Conservation (phyloP, 2,888 invertebrate genomes). For the Drosophila sordidapex region DNA sequence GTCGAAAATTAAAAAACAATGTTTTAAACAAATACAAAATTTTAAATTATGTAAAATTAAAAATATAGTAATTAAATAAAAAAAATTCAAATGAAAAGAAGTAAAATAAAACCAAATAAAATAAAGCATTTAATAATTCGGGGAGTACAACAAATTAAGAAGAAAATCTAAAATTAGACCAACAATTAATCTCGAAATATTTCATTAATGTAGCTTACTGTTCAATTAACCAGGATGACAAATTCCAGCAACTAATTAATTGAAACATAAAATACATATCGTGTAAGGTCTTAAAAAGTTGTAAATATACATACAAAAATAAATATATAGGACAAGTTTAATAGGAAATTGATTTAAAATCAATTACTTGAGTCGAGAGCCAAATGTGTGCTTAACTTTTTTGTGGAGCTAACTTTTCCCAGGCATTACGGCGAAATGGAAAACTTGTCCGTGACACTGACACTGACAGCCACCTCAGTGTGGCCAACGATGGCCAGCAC, state of each 20-base stretch:
- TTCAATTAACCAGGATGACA: not conserved
- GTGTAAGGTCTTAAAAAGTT: not conserved
- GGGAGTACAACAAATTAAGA: not conserved
- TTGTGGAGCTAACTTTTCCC: slow-evolving; percentile 58
- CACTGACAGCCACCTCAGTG: slow-evolving; percentile 64
- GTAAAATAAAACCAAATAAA: not conserved
- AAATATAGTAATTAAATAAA: not conserved
- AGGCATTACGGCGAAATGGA: slow-evolving; percentile 47
- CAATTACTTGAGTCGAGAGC: slow-evolving; percentile 36
- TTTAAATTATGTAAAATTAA: not conserved
- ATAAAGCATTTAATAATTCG: not conserved
- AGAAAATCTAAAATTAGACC: not conserved
- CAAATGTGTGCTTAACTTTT: slow-evolving; percentile 41
- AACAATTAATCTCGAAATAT: not conserved
- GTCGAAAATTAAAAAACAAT: not conserved
- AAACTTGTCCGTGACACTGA: slow-evolving; percentile 64
- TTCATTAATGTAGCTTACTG: not conserved
- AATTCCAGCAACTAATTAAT: not conserved
- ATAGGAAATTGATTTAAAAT: slow-evolving; percentile 1
- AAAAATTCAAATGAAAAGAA: not conserved
- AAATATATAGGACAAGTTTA: not conserved
- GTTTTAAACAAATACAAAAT: no score
- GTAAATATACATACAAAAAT: not conserved
- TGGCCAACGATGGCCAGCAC: slow-evolving; percentile 22
- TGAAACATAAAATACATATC: not conserved